Evolutionary conservation across 2,797 vertebrate genomes (phyloP).

Genomic region (Adelosebastes latens): DNA sequence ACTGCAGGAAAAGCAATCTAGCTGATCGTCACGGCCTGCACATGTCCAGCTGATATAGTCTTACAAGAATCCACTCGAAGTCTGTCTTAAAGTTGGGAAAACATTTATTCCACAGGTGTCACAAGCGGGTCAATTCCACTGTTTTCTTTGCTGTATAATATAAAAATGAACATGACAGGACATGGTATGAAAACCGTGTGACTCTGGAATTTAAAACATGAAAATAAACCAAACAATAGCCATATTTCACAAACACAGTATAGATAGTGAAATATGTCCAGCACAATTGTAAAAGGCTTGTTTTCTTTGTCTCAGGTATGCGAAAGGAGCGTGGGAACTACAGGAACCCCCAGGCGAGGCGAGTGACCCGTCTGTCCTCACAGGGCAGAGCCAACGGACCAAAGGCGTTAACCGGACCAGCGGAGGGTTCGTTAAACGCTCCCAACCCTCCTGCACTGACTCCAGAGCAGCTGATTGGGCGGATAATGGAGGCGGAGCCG

Average conservation of each 20-base stretch:
- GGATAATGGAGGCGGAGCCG: constrained; percentile 92
- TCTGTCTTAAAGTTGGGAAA: accelerated
- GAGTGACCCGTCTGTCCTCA: constrained; percentile 67
- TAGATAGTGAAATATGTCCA: not conserved
- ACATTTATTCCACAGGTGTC: too few species aligned
- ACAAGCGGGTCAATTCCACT: accelerated
- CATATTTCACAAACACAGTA: not conserved
- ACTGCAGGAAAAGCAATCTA: too few species aligned
- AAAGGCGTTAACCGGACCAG: constrained; percentile 19
- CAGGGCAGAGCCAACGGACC: constrained; percentile 64
- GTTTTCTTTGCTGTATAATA: too few species aligned
- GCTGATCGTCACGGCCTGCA: accelerated
- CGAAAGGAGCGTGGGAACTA: constrained; percentile 89
- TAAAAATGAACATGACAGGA: too few species aligned
- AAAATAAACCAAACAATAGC: not conserved
- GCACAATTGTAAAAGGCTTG: not conserved
- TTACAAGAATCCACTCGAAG: too few species aligned
- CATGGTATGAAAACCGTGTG: too few species aligned
- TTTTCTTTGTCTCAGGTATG: constrained; percentile 81
- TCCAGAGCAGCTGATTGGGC: constrained; percentile 91
- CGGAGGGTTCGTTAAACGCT: constrained; percentile 47
- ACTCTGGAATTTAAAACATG: too few species aligned
- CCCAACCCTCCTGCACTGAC: constrained; percentile 75
- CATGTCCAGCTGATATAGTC: too few species aligned
- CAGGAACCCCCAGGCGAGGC: constrained; percentile 80